Evolutionary conservation across 2,113 vertebrate genomes (phyloP).

Genomic region (Amphiprion ocellaris): DNA sequence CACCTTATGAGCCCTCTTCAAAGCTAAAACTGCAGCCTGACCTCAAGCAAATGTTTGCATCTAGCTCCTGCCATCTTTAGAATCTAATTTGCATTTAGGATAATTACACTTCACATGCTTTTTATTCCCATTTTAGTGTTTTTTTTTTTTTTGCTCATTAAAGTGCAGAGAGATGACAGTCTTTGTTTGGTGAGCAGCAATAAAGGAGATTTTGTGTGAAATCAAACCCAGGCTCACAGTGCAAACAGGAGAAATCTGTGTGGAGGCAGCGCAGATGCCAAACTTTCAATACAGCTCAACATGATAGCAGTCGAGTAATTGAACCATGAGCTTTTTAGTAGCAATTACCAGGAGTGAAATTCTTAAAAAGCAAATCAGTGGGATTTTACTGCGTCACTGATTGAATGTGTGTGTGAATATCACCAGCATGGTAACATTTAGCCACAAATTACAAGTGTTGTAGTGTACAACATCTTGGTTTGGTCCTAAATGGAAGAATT

Average conservation of each 20-base stretch:
- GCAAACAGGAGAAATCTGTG: conserved; percentile 47
- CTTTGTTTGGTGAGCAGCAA: conserved; percentile 53
- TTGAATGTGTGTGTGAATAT: neutral
- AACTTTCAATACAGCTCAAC: conserved; percentile 15
- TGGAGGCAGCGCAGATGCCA: conserved; percentile 29
- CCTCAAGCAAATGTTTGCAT: neutral
- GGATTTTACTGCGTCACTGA: neutral
- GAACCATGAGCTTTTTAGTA: neutral
- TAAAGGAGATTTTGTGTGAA: conserved; percentile 40
- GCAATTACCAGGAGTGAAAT: neutral
- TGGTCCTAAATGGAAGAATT: neutral
- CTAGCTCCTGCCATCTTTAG: neutral
- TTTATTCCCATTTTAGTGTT: neutral
- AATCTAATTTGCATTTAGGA: neutral
- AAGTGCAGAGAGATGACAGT: conserved; percentile 18
- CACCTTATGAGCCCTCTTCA: too few relatives aligned
- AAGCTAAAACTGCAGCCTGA: neutral
- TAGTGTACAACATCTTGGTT: neutral
- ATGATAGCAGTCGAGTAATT: neutral
- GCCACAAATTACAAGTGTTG: too few relatives aligned
- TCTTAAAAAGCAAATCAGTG: neutral
- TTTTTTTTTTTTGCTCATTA: conserved; percentile 8
- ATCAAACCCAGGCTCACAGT: conserved; percentile 17
- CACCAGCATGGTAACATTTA: neutral
- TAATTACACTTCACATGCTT: neutral